Evolutionary conservation across 2,888 invertebrate genomes (phyloP).

Genomic region (Cataglyphis livida): DNA sequence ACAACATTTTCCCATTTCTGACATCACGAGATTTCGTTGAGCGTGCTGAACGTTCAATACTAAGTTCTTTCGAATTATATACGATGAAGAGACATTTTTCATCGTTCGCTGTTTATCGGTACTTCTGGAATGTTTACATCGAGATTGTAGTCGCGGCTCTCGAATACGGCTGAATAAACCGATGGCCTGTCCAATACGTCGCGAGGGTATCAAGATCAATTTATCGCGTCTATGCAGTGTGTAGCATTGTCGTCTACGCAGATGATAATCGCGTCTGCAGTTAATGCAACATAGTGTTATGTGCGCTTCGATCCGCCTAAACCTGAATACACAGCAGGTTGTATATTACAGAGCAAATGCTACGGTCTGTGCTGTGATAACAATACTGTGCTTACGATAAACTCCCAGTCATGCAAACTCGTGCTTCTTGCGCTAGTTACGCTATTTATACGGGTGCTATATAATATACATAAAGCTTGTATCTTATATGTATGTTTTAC

Average conservation of each 20-base stretch:
- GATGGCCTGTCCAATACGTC: slow-evolving; percentile 34
- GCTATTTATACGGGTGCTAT: slow-evolving; percentile 18
- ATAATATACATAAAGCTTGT: slow-evolving; percentile 7
- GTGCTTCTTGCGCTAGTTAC: slow-evolving; percentile 40
- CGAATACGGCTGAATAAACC: slow-evolving; percentile 19
- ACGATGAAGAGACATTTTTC: background rate
- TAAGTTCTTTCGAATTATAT: background rate
- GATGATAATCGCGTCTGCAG: slow-evolving; percentile 54
- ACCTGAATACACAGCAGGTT: slow-evolving; percentile 54
- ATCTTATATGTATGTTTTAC: background rate
- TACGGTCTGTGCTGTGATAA: slow-evolving; percentile 49
- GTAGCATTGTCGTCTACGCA: slow-evolving; percentile 47
- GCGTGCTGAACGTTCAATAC: background rate
- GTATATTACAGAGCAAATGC: slow-evolving; percentile 51
- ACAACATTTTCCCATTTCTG: slow-evolving; percentile 12
- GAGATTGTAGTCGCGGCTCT: background rate
- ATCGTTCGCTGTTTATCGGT: background rate
- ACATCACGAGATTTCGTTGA: background rate
- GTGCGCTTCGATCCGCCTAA: slow-evolving; percentile 53
- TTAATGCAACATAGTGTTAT: slow-evolving; percentile 57
- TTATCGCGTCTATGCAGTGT: slow-evolving; percentile 46
- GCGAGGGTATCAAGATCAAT: slow-evolving; percentile 49
- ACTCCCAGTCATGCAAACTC: slow-evolving; percentile 45
- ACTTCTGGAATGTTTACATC: background rate
- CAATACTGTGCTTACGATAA: slow-evolving; percentile 47